Base-by-base conservation (phyloP, 2,113 vertebrate species). In the Collichthys lucidus region DNA sequence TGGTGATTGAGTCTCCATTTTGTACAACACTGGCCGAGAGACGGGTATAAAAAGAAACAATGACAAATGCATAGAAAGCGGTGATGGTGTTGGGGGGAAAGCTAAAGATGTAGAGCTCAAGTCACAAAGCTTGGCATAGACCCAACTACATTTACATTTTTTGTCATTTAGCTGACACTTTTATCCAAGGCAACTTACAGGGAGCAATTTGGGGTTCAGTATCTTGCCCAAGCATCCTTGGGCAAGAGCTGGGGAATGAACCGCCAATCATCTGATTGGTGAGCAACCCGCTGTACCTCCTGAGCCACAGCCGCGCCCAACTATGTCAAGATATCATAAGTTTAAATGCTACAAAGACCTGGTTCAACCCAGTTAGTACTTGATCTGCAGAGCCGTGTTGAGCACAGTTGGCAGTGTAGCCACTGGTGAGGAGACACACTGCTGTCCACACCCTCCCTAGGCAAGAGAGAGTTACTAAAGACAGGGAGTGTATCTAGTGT, bases 281-380 rank as follows among this genome's bases (percentile, higher is more conserved):
- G 26, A 31, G 5, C 31, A 31, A 31, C 31, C 31, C 5, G 4
- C 31, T 31, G 31, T 31, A 31, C 4, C 31, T 31, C 31, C 31
- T 31, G 42, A 59, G 11, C 8, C 26, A 11, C 26, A 64, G 22
- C 59, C 12, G 60, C 56, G 7, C 6, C 6, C 49, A 12, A 40
- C 2, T n/a, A 56, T 26, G 26, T 69, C 20, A 64, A 59, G 12
- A 12, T 63, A 15, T 56, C 26, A 60, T 20, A 70, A 24, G 22
- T 71, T 9, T 26, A 49, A 70, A 74, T 64, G 44, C 55, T 73
- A 40, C 35, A 46, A 46, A 46, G 44, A 46, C 44, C 44, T 46
- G 44, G 44, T 46, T 46, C 44, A 1, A 35, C 1, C 31, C 31
- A 1, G 31, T 35, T 14, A 14, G 44, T 46, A 46, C 44, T 46